phyloP scores from a whole-genome alignment of 2,113 vertebrate genomes.

The Spea multiplicata region DNA sequence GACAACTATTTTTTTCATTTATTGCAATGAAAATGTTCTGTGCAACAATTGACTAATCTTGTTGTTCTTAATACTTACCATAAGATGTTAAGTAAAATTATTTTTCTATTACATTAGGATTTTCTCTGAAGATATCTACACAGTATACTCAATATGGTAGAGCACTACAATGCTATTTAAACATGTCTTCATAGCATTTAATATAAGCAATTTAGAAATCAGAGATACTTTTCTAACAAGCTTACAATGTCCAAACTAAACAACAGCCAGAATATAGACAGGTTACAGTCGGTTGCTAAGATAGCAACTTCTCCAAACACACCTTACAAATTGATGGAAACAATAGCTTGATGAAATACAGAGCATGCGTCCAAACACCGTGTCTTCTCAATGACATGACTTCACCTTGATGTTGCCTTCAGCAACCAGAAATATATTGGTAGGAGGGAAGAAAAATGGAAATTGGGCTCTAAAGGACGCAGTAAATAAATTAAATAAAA shows the following conservation, averaged over 20 bases:
- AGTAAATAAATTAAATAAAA: slow-evolving; percentile 85
- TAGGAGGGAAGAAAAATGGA: slow-evolving; percentile 63
- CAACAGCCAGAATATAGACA: too few species aligned
- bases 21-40: too few species aligned
- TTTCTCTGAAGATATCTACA: too few species aligned
- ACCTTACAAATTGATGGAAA: not conserved
- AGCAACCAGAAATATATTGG: slow-evolving; percentile 53
- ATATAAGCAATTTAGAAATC: too few species aligned
- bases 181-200: too few species aligned
- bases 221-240: too few species aligned
- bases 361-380: not conserved
- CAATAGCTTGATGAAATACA: slow-evolving; percentile 21
- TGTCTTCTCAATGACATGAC: not conserved
- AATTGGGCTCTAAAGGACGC: slow-evolving; percentile 70
- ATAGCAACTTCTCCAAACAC: not conserved
- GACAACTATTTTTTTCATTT: too few species aligned
- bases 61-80: too few species aligned
- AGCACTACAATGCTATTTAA: too few species aligned
- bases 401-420: slow-evolving; percentile 32
- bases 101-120: not conserved
- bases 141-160: too few species aligned
- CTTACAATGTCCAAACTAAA: too few species aligned
- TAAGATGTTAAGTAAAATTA: not conserved
- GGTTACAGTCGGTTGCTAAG: not conserved
- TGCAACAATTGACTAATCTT: too few species aligned